Percentiles rank a stretch among this genome's conserved stretches.
Conservation (phyloP, 2,888 invertebrate species). For the Lamellibrachia satsuma region DNA sequence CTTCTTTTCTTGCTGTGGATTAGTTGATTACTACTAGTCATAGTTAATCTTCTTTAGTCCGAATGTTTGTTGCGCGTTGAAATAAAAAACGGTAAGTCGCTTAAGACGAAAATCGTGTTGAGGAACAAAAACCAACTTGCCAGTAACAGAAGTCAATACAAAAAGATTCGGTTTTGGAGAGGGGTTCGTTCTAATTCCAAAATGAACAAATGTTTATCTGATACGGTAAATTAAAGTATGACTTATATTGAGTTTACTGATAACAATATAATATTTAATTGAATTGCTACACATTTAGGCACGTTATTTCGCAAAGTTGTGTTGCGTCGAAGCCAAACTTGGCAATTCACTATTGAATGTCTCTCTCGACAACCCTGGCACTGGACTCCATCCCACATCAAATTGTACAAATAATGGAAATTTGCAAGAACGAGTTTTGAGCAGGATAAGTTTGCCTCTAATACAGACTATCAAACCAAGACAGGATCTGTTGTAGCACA, state of each 20-base stretch:
- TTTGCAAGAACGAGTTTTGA: too few relatives aligned
- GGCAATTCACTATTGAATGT: background rate
- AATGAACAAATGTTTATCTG: background rate
- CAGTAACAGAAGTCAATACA: background rate
- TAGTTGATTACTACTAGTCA: background rate
- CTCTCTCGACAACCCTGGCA: too few relatives aligned
- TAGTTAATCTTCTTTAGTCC: background rate
- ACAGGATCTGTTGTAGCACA: too few relatives aligned
- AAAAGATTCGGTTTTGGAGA: background rate
- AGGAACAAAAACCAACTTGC: background rate
- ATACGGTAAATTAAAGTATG: background rate
- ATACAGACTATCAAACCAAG: too few relatives aligned
- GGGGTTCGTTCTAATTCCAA: background rate
- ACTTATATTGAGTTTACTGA: background rate
- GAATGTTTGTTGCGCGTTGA: background rate
- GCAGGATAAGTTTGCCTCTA: too few relatives aligned
- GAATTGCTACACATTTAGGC: background rate
- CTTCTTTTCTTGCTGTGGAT: constrained; percentile 12
- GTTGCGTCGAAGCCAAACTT: background rate
- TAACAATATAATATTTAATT: background rate
- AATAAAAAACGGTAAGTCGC: background rate
- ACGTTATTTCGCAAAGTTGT: background rate
- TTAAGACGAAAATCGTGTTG: background rate
- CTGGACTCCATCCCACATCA: too few relatives aligned
- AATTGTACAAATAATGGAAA: too few relatives aligned